Evolutionary conservation across 2,113 vertebrate genomes (phyloP), one percentile per base, ranked within the genome.

Genomic region (Cepphus grylle): DNA sequence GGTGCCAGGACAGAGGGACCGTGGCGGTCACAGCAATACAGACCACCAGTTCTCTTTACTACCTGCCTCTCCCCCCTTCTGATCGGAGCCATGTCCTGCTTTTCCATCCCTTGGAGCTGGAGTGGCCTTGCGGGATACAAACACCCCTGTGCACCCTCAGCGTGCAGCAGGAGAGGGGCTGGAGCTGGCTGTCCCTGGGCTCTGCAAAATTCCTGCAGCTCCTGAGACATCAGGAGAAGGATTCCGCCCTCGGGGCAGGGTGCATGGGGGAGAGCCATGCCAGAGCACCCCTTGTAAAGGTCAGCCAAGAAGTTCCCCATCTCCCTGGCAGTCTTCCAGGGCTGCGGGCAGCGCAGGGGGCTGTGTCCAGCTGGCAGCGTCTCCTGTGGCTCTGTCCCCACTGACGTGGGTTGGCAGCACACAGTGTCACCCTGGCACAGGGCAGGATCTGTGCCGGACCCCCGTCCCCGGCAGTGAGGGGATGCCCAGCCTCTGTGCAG

Each of bases 301-400:
- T 86, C 5, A 0, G 36, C 50, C 0, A 0, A n/a, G 40, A 34
- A 82, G 69, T 87, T 65, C 52, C 88, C 78, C 2, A 0, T 42
- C 40, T 89, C 26, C 36, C 89, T 95, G 94, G 91, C 91, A 82
- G 53, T 47, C 43, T 81, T 91, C 78, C 17, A 0, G 29, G 43
- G 53, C 84, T 96, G 91, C 58, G 0, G 83, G 42, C 86, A 73
- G 91, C 1, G 0, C 94, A 71, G 19, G 77, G 61, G 1, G 3
- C 84, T 59, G 50, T 59, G 43, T 96, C 91, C 94, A 96, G 91
- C 94, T 97, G 96, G 96, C 95, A 96, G 84, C 56, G 8, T 63
- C 52, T 74, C 56, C 83, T 0, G 1, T 79, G 83, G 81, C 87
- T 91, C 77, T 2, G 0, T 71, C 76, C 59, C 63, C 3, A 8